phyloP scores from a whole-genome alignment of 2,888 invertebrate species.

The Seladonia tumulorum region DNA sequence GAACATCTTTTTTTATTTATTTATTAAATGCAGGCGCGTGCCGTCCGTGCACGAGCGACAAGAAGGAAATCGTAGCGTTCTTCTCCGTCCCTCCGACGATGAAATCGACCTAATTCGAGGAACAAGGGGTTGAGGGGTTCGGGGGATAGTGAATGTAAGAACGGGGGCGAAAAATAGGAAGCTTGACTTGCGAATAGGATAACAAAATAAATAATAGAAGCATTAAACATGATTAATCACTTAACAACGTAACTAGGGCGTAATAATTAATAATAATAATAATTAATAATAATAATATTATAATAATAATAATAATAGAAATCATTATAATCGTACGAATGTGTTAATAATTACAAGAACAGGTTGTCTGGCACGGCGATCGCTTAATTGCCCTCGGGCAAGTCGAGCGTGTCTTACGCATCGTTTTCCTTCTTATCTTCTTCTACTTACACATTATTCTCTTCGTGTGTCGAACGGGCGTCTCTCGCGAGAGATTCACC shows the following conservation, averaged over 20 bases:
- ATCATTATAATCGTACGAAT: constrained; percentile 74
- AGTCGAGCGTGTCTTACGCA: constrained; percentile 60
- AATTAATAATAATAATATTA: constrained; percentile 73
- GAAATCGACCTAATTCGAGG: constrained; percentile 36
- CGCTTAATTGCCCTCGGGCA: constrained; percentile 67
- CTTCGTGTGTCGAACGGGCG: constrained; percentile 32
- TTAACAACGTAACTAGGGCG: constrained; percentile 83
- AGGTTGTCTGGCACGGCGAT: constrained; percentile 74
- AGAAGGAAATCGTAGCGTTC: constrained; percentile 22
- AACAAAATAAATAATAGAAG: constrained; percentile 85
- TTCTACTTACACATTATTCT: constrained; percentile 8
- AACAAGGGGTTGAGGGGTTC: constrained; percentile 19
- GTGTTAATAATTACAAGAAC: constrained; percentile 80
- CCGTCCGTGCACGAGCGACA: not conserved
- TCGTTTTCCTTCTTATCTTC: constrained; percentile 43
- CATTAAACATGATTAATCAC: constrained; percentile 84
- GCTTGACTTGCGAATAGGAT: constrained; percentile 76
- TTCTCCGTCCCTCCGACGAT: constrained; percentile 38
- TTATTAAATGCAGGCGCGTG: constrained; percentile 42
- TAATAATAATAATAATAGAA: constrained; percentile 71
- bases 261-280: constrained; percentile 78
- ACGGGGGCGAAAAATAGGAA: constrained; percentile 64
- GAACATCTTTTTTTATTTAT: constrained; percentile 18
- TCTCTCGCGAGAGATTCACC: constrained; percentile 66
- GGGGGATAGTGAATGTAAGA: constrained; percentile 49